Evolutionary conservation across 2,113 vertebrate species (phyloP), one percentile per base, ranked within the genome.

Genomic region (Pteruthius melanotis): DNA sequence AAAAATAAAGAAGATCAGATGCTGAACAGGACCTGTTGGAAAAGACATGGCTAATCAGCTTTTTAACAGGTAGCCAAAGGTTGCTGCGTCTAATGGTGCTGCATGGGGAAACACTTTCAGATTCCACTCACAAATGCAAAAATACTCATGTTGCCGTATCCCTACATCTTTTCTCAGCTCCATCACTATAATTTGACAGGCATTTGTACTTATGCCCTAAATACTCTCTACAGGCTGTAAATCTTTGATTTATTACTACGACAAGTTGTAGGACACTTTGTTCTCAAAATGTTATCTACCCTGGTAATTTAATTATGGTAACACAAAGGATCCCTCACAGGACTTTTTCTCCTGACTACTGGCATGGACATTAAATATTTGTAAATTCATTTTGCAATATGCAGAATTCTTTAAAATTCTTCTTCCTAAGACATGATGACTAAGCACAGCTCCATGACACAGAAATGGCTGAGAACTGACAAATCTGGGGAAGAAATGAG

Each of bases 281-380:
- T 70, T 94, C 65, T 77, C 52, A 54, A 61, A 83, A 56, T 10
- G 13, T 66, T 76, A 50, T 44, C 77, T 89, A 39, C 77, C 53
- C 60, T 44, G 22, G 20, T 64, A 28, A 47, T 75, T 82, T 63
- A 75, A 61, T 92, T 64, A 33, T 13, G 45, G n/a, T 57, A 61
- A 37, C n/a, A 26, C 11, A 45, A 50, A 54, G n/a, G 27, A 78
- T 20, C 7, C 10, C 8, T 57, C 64, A 15, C 13, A 56, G 40
- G 52, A 16, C 39, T 35, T 20, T 60, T 92, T 15, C 59, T 86
- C 59, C 49, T 13, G 35, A n/a, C 27, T 27, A 12, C 44, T 3
- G 1, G 26, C 0, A 2, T 0, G 0, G 33, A 23, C 0, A 3
- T 57, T n/a, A 70, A 95, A 83, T 49, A 18, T 33, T 53, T 30